Conservation (phyloP, 2,888 invertebrate species). For the Aspidiotus destructor region DNA sequence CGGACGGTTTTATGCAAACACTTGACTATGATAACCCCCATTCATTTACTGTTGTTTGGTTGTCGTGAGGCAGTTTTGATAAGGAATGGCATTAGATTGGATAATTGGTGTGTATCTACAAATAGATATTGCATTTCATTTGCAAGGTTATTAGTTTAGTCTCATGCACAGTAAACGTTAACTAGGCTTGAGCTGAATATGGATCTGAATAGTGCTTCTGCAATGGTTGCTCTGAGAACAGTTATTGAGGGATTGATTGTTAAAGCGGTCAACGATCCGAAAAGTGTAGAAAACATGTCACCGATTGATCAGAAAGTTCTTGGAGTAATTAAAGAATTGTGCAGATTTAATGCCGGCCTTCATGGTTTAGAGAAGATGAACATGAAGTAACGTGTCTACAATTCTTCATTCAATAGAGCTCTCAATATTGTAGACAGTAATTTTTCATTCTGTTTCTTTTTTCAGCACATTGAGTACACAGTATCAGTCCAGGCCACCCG, state of each 20-base stretch:
- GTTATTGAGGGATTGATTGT: constrained; percentile 78
- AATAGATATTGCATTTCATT: not conserved
- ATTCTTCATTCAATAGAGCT: not conserved
- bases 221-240: constrained; percentile 75
- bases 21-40: constrained; percentile 88
- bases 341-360: constrained; percentile 67
- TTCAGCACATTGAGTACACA: constrained; percentile 1
- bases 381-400: constrained; percentile 35
- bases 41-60: constrained; percentile 86
- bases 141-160: no score
- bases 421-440: not conserved
- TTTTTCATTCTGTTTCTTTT: not conserved
- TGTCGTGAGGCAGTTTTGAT: constrained; percentile 75
- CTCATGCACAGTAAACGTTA: no score
- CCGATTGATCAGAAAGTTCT: constrained; percentile 58
- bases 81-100: constrained; percentile 66
- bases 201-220: constrained; percentile 64
- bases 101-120: constrained; percentile 69
- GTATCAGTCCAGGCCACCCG: not conserved
- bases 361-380: constrained; percentile 52
- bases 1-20: constrained; percentile 93
- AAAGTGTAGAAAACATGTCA: constrained; percentile 57
- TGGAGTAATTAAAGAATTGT: constrained; percentile 60
- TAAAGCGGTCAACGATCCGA: constrained; percentile 68
- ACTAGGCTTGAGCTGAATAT: constrained; percentile 74